These are phyloP conservation scores for Rhinogobius similis DNA, from an alignment of 2,113 vertebrate species.

Conservation along the genomic window DNA sequence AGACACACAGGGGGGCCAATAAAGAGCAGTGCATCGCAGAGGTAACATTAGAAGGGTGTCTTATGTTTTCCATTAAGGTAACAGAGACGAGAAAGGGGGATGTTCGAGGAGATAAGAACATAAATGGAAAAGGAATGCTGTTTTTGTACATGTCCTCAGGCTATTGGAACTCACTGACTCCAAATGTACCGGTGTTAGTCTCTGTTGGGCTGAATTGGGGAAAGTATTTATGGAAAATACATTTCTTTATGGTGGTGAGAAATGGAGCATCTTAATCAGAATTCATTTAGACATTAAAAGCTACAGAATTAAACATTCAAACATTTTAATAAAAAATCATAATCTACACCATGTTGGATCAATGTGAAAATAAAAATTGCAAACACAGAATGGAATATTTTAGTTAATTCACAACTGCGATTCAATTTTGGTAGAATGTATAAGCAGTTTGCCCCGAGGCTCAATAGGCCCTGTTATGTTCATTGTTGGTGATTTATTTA, in stretches of 20 bases:
- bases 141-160: slow-evolving; percentile 37
- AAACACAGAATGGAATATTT: no score
- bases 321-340: neutral
- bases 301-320: neutral
- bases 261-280: neutral
- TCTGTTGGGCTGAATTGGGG: neutral
- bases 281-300: neutral
- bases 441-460: neutral
- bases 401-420: no score
- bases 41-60: slow-evolving; percentile 65
- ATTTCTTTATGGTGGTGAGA: neutral
- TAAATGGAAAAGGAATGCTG: slow-evolving; percentile 56
- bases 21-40: slow-evolving; percentile 46
- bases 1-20: slow-evolving; percentile 35
- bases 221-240: neutral
- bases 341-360: neutral
- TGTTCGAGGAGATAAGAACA: slow-evolving; percentile 62
- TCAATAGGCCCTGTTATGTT: neutral
- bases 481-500: no score
- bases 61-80: slow-evolving; percentile 69
- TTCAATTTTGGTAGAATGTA: no score
- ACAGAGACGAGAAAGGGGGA: slow-evolving; percentile 55
- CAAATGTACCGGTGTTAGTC: slow-evolving; percentile 13
- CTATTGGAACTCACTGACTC: slow-evolving; percentile 49
- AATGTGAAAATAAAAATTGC: no score